Evolutionary conservation across 2,888 invertebrate genomes (phyloP), one percentile per base, ranked within the genome.

Genomic region (Ectemnius cavifrons): DNA sequence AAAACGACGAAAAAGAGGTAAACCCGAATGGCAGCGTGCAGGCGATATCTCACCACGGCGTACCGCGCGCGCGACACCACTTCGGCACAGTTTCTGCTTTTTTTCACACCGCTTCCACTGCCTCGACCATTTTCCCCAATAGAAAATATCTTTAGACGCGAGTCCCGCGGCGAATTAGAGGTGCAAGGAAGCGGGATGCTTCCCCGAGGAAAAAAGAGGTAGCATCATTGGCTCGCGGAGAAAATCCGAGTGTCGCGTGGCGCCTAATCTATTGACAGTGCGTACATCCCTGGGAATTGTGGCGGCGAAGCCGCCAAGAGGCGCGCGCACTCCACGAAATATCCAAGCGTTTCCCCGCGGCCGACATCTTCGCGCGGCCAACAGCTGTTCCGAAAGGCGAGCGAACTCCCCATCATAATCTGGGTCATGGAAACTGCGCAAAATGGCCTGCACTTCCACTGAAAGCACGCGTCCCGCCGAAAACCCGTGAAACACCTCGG

Each of bases 381-480:
- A 87, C 90, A 89, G 90, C 90, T 89, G 90, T 91, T 90, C 90
- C 89, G 84, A 85, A 84, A 86, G 87, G 85, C 90, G 90, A 89
- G 86, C 90, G 80, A 90, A 89, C 89, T 89, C 90, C 90, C 89
- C 89, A 87, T 85, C 78, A 77, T 81, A 88, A 90, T 90, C 88
- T 90, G 89, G 90, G 91, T 91, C 91, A 91, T 87, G 89, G 88
- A 85, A 89, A 90, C 90, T 90, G 90, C 91, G 90, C 89, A 89
- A 88, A 89, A 87, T 84, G 83, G 75, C 76, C 73, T 83, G 72
- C 78, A 69, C 76, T 69, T 69, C 73, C 77, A 75, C 72, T 69
- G 61, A 69, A 70, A 75, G 69, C 71, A 71, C 76, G 72, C 65
- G 67, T 79, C 66, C 69, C 67, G 45, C 66, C 62, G 49, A 74